These are phyloP conservation scores for Amblyjoppa fuscipennis DNA, from an alignment of 2,888 invertebrate genomes.

Conservation along the genomic window DNA sequence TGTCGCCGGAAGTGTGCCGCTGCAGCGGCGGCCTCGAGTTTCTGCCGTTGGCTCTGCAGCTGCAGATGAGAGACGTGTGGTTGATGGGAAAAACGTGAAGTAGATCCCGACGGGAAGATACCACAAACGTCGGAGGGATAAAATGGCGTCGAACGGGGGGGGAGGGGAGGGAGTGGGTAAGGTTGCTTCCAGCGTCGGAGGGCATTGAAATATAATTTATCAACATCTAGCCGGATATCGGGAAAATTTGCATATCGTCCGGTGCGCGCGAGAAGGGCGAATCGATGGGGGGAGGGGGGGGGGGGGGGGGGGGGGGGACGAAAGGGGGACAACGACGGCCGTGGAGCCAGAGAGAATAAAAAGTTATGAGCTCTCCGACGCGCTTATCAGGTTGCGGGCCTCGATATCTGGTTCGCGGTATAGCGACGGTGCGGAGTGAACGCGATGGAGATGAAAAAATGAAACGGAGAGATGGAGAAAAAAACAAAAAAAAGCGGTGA, in stretches of 20 bases:
- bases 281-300: background rate
- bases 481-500: conserved; percentile 5
- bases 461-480: background rate
- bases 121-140: background rate
- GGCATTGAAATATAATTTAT: conserved; percentile 68
- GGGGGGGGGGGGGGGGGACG: background rate
- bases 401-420: conserved; percentile 42
- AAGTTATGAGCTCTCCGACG: conserved; percentile 54
- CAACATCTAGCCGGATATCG: conserved; percentile 65
- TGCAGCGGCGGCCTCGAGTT: conserved; percentile 16
- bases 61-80: conserved; percentile 41
- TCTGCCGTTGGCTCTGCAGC: conserved; percentile 31
- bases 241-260: conserved; percentile 67
- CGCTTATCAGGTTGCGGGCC: conserved; percentile 58
- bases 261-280: conserved; percentile 6
- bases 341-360: conserved; percentile 44
- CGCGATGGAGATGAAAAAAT: background rate
- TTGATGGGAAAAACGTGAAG: conserved; percentile 40
- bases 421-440: background rate
- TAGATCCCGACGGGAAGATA: conserved; percentile 29
- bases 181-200: conserved; percentile 16
- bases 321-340: background rate
- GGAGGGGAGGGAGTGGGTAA: background rate
- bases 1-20: conserved; percentile 47
- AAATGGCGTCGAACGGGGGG: background rate